Base-by-base conservation (phyloP, 2,888 invertebrate genomes). In the Chrysodeixis includens region DNA sequence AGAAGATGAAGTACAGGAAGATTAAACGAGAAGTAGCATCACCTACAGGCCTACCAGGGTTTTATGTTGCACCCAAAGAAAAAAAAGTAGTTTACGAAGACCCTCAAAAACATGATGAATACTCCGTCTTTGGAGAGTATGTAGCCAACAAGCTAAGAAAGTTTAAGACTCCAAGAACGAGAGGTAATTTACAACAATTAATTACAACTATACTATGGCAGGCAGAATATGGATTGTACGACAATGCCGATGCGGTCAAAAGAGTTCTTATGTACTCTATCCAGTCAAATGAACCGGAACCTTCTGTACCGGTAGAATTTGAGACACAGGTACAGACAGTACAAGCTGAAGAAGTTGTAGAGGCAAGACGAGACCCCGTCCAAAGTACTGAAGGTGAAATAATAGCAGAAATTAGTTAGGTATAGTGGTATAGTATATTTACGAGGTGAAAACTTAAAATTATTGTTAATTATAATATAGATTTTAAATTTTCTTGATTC, bases 201-300 rank as follows among this genome's bases (percentile, higher is more conserved):
- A 93, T 95, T 0, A 92, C 94, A 26, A 95, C 94, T 3, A 90
- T 94, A 73, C 70, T 95, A 20, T 95, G 94, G 94, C 94, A 94
- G 73, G 93, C 94, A 0, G 94, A 95, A 60, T 94, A 93, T 79
- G 94, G 94, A 0, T 68, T 92, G 14, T 95, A 93, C 78, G 93
- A 94, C 61, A 88, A 84, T 78, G 90, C 93, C 8, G 93, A 93
- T 0, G 84, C 93, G 0, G 93, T 95, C 0, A 94, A 92, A 71
- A 73, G 90, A 65, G 88, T 95, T 0, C 78, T 94, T 0, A 80
- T 92, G 82, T 89, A 87, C 71, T 87, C 90, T 0, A 75, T 91
- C 1, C 88, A 89, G 16, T 74, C 85, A 22, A 62, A 68, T 0
- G 79, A 83, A 12, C 61, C 64, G 0, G 63, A 71, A 1, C 46